Conservation (phyloP, 2,113 vertebrate species). For the Anser brachyrhynchus region DNA sequence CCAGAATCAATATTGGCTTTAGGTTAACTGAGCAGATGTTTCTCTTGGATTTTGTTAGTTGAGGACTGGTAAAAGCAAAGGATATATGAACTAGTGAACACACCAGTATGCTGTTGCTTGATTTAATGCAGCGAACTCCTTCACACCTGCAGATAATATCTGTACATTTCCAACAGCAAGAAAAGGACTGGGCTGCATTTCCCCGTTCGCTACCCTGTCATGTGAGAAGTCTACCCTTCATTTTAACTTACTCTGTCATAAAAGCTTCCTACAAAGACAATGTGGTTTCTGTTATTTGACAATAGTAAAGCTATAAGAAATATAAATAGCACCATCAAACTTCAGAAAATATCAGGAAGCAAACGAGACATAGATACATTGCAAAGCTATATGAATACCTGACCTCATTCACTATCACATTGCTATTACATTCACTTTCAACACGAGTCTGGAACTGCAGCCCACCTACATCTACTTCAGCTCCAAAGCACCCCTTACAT, state of each 20-base stretch:
- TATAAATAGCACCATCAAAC: background rate
- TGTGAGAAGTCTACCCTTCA: background rate
- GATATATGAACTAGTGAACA: background rate
- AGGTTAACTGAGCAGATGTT: conserved; percentile 27
- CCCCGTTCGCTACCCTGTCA: fast-evolving
- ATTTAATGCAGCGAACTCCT: conserved; percentile 23
- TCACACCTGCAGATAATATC: background rate
- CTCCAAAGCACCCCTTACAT: background rate
- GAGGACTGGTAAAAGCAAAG: conserved; percentile 57
- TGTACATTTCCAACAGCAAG: background rate
- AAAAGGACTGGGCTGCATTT: background rate
- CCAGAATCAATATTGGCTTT: conserved; percentile 74
- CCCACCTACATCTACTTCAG: background rate
- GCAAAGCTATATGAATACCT: background rate
- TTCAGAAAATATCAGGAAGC: background rate
- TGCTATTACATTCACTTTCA: background rate
- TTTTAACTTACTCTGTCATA: background rate
- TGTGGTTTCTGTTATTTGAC: background rate
- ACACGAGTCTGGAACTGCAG: background rate
- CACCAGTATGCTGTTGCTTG: conserved; percentile 4
- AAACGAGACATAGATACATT: background rate
- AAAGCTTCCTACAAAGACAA: background rate
- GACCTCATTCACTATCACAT: background rate
- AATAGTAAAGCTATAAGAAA: background rate
- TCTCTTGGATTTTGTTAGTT: conserved; percentile 51